Evolutionary conservation across 2,797 vertebrate species (phyloP).

Genomic region (Cygnus olor): DNA sequence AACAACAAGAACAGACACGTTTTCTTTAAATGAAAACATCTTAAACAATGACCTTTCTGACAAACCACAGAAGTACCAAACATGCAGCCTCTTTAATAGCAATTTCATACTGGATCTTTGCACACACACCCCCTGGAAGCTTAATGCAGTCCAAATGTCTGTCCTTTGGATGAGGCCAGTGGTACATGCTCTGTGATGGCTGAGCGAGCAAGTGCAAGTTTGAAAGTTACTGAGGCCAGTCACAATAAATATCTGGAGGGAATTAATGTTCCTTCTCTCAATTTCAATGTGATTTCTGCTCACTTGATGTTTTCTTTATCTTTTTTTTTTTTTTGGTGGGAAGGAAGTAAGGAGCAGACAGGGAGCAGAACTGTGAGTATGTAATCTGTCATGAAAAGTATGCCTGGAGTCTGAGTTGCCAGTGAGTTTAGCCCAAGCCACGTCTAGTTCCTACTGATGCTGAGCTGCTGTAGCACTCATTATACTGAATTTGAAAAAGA

Average conservation of each 20-base stretch:
- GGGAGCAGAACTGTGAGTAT: background rate
- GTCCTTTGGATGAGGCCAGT: background rate
- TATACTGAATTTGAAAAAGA: background rate
- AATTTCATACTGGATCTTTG: background rate
- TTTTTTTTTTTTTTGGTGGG: background rate
- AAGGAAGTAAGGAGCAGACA: background rate
- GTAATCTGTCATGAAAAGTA: background rate
- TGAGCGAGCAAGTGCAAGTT: background rate
- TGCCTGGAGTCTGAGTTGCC: background rate
- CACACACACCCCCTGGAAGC: background rate
- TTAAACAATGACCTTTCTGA: slow-evolving; percentile 53
- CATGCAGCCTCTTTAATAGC: slow-evolving; percentile 14
- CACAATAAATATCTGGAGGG: background rate
- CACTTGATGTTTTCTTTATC: background rate
- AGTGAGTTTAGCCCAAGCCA: background rate
- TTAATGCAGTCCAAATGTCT: slow-evolving; percentile 48
- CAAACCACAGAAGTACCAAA: slow-evolving; percentile 52
- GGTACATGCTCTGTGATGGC: background rate
- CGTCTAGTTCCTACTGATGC: background rate
- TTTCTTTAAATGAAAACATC: slow-evolving; percentile 53
- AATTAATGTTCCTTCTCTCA: background rate
- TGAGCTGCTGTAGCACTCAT: background rate
- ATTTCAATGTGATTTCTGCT: background rate
- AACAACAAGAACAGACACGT: background rate
- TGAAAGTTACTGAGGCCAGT: background rate